Evolutionary conservation across 2,113 vertebrate genomes (phyloP).

Genomic region (Potamarius usumacintae): DNA sequence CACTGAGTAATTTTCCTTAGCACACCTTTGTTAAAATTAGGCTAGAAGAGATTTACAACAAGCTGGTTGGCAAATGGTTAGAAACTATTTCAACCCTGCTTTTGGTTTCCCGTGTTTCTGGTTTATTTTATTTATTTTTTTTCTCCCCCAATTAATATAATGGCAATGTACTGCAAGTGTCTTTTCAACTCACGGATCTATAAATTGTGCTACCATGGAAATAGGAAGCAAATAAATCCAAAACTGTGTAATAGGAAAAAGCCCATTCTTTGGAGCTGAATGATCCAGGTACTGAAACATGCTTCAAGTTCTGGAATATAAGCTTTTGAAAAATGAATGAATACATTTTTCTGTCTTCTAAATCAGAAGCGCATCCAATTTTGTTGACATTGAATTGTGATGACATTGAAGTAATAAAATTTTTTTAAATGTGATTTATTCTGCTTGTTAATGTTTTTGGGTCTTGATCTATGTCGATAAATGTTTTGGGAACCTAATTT

Average conservation of each 20-base stretch:
- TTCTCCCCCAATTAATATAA: background rate
- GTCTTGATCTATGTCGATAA: background rate
- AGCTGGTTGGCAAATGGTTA: constrained; percentile 16
- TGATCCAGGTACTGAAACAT: constrained; percentile 26
- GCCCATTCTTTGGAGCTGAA: background rate
- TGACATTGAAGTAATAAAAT: constrained; percentile 33
- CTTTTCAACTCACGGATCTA: background rate
- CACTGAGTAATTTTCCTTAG: constrained; percentile 14
- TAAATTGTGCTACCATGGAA: background rate
- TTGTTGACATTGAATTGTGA: background rate
- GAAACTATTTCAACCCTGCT: background rate
- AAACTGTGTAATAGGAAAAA: constrained; percentile 1
- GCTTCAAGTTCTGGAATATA: constrained; percentile 9
- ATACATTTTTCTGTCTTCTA: constrained; percentile 28
- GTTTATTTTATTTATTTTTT: background rate
- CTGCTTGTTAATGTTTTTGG: background rate
- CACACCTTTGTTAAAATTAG: constrained; percentile 32
- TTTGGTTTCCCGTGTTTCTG: background rate
- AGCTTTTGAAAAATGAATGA: background rate
- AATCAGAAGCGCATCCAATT: constrained; percentile 13
- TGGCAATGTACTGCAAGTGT: background rate
- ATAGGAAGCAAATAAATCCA: constrained; percentile 21
- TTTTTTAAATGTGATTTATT: constrained; percentile 18
- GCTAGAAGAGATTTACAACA: background rate
- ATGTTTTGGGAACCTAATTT: too few species aligned